A percentile compares a stretch with the other conserved stretches of the same genome.
These are phyloP conservation scores for Pristis pectinata DNA, from an alignment of 2,797 vertebrate species.

Conservation along the genomic window DNA sequence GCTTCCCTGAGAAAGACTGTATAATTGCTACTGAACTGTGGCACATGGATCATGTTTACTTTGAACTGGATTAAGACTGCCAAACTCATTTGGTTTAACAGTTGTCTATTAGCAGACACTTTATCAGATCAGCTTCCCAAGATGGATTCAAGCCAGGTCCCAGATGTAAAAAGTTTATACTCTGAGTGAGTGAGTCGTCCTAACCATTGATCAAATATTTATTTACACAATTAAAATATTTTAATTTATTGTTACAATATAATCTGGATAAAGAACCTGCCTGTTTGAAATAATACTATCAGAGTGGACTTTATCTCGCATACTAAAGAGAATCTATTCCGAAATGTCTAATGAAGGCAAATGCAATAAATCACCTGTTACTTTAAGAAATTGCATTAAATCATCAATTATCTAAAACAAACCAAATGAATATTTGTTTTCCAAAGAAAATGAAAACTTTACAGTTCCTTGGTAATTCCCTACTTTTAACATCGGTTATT, in stretches of 20 bases:
- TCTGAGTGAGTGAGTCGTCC: neutral
- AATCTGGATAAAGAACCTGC: neutral
- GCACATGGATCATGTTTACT: conserved; percentile 17
- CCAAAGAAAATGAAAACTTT: neutral
- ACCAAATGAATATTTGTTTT: conserved; percentile 29
- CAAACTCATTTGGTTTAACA: conserved; percentile 34
- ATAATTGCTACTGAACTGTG: neutral
- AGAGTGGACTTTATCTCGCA: neutral
- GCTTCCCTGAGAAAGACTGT: conserved; percentile 7
- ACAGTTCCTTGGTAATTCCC: neutral
- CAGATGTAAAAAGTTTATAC: neutral
- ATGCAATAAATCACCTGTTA: neutral
- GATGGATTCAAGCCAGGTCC: neutral
- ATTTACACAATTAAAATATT: neutral
- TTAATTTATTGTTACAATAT: neutral
- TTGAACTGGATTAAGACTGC: neutral
- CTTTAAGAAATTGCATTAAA: neutral
- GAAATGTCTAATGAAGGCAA: neutral
- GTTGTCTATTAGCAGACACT: neutral
- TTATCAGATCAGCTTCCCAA: neutral
- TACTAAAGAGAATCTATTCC: neutral
- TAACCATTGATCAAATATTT: neutral
- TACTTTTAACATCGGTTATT: neutral
- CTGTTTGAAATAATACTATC: conserved; percentile 1
- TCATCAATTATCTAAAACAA: neutral